These are phyloP conservation scores for Alces alces DNA, from an alignment of 2,113 vertebrate genomes.

Conservation along the genomic window DNA sequence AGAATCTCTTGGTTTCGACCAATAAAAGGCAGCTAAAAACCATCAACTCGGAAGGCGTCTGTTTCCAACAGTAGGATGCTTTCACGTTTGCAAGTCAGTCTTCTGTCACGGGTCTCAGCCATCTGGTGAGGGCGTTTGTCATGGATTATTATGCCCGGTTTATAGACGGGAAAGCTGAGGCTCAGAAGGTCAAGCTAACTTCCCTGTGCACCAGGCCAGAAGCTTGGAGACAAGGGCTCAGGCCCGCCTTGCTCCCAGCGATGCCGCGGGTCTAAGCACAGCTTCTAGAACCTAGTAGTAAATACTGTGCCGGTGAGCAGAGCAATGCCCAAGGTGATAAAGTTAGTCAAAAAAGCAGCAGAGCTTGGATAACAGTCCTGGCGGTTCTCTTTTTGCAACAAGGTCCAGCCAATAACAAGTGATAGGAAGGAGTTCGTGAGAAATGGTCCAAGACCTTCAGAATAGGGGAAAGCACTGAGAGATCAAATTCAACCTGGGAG, in stretches of 20 bases:
- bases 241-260: background rate
- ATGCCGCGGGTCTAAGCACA: background rate
- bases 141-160: background rate
- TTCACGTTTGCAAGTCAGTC: background rate
- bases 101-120: background rate
- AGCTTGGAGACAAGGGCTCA: background rate
- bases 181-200: background rate
- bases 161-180: background rate
- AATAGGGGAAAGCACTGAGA: background rate
- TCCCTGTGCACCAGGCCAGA: background rate
- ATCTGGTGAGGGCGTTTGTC: background rate
- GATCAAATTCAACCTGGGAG: background rate
- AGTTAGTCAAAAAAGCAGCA: background rate
- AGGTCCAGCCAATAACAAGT: background rate
- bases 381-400: background rate
- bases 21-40: background rate
- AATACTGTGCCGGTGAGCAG: background rate
- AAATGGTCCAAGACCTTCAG: background rate
- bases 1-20: background rate
- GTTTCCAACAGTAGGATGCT: background rate
- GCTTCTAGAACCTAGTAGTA: background rate
- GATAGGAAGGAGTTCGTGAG: background rate
- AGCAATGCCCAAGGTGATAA: background rate
- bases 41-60: fast-evolving
- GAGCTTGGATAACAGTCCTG: background rate